phyloP scores from a whole-genome alignment of 2,888 invertebrate species.

The Arrhopalites spinosus region DNA sequence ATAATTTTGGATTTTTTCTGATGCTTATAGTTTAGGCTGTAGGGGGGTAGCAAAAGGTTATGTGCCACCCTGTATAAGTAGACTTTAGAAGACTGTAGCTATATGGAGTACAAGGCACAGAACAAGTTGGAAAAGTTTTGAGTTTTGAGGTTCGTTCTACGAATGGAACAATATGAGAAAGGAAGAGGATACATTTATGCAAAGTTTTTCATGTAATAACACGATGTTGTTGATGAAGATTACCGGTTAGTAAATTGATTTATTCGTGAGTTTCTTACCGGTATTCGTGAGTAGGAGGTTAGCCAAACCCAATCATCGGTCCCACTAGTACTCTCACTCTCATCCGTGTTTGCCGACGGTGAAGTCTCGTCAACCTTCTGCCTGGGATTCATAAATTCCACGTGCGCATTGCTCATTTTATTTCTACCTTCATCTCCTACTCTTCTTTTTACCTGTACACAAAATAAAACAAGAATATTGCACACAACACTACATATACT shows the following conservation, averaged over 20 bases:
- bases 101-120: too few relatives aligned
- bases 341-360: slow-evolving; percentile 10
- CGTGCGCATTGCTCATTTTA: slow-evolving; percentile 49
- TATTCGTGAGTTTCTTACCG: slow-evolving; percentile 63
- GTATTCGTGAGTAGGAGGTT: slow-evolving; percentile 82
- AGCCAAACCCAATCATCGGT: slow-evolving; percentile 70
- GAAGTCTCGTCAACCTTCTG: slow-evolving; percentile 17
- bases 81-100: too few relatives aligned
- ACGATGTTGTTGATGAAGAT: not conserved
- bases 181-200: not conserved
- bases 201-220: not conserved
- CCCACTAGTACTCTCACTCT: not conserved
- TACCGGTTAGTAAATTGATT: not conserved
- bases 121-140: too few relatives aligned
- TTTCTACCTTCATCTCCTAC: slow-evolving; percentile 16
- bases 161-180: too few relatives aligned
- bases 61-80: too few relatives aligned
- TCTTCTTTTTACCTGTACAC: slow-evolving; percentile 20
- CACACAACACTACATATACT: not conserved
- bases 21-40: too few relatives aligned
- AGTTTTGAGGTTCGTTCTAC: too few relatives aligned
- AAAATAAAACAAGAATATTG: not conserved
- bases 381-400: slow-evolving; percentile 50
- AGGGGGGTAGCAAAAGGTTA: too few relatives aligned
- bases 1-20: too few relatives aligned